A percentile compares a stretch with the other conserved stretches of the same genome.
Evolutionary conservation across 2,797 vertebrate genomes (phyloP).

Genomic region (Balearica regulorum): DNA sequence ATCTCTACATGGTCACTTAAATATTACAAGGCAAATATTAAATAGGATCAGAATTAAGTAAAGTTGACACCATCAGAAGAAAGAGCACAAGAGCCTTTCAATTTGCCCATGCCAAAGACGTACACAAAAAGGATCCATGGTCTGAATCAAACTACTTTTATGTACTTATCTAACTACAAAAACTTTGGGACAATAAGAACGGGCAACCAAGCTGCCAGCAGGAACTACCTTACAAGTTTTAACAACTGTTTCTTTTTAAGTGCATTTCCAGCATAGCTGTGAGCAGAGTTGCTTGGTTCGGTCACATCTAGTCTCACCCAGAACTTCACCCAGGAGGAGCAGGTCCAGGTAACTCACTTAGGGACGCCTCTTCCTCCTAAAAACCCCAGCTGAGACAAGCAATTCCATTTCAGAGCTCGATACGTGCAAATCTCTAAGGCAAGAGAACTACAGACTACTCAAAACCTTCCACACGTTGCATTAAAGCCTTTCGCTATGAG

Average conservation of each 20-base stretch:
- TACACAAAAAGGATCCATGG: accelerated
- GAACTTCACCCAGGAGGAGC: neutral
- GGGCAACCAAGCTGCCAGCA: neutral
- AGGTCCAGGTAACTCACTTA: too few relatives aligned
- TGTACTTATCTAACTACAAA: accelerated
- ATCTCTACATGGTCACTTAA: neutral
- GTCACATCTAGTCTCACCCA: neutral
- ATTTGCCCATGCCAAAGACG: neutral
- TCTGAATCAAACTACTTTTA: neutral
- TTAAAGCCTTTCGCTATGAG: accelerated
- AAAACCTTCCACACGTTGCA: accelerated
- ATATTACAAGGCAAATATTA: neutral
- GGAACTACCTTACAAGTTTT: neutral
- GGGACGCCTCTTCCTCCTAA: neutral
- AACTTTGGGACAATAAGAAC: neutral
- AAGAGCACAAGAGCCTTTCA: neutral
- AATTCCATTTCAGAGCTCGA: neutral
- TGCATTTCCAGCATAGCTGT: neutral
- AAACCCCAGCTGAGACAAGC: accelerated
- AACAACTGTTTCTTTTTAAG: neutral
- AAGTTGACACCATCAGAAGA: neutral
- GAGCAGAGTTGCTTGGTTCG: neutral
- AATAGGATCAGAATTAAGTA: neutral
- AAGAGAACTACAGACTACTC: accelerated
- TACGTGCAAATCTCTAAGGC: accelerated